Evolutionary conservation across 2,113 vertebrate species (phyloP).

Genomic region (Australoheros scitulus): DNA sequence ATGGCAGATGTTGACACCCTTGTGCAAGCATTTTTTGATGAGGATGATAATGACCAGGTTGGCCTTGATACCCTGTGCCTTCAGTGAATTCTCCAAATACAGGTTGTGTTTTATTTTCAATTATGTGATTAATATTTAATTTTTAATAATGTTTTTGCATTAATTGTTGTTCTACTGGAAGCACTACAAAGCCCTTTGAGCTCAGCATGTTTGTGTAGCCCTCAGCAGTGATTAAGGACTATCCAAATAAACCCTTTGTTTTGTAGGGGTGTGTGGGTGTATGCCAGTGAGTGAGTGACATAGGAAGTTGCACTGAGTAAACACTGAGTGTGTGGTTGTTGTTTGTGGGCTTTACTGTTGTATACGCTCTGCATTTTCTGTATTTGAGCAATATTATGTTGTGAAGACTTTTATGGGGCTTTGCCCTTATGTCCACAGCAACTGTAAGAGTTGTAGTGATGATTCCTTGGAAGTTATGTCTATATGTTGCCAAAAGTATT

Average conservation of each 20-base stretch:
- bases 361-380: constrained; percentile 4
- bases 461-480: not conserved
- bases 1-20: not conserved
- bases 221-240: constrained; percentile 59
- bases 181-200: constrained; percentile 43
- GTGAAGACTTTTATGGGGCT: not conserved
- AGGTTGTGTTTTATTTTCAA: constrained; percentile 15
- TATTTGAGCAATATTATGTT: not conserved
- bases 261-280: constrained; percentile 47
- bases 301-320: constrained; percentile 48
- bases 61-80: constrained; percentile 25
- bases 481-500: too few relatives aligned
- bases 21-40: constrained; percentile 1
- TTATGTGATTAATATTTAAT: constrained; percentile 43
- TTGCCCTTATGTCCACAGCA: not conserved
- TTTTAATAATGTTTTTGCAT: constrained; percentile 31
- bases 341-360: constrained; percentile 31
- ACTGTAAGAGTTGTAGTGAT: not conserved
- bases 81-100: not conserved
- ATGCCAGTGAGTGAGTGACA: constrained; percentile 51
- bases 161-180: constrained; percentile 46
- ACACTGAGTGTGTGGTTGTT: constrained; percentile 37
- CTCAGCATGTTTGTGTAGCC: constrained; percentile 48
- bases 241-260: constrained; percentile 50
- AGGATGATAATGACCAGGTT: constrained; percentile 30